Percentiles rank a stretch among this genome's conserved stretches.
Conservation (phyloP, 2,888 invertebrate genomes). For the Caenorhabditis sp. region DNA sequence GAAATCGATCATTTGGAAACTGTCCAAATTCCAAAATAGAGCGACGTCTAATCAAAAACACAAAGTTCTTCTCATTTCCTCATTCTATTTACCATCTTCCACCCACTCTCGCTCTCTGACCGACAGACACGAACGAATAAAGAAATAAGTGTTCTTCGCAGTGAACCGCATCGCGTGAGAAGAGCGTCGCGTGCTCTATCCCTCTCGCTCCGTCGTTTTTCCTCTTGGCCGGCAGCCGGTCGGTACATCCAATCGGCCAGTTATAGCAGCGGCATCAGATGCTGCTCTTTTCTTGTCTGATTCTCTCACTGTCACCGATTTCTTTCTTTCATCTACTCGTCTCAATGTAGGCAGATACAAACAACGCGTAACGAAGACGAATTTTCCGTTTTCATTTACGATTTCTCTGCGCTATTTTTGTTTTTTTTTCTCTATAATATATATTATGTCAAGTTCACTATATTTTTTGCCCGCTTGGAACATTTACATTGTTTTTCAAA, state of each 20-base stretch:
- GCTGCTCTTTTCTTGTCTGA: constrained; percentile 42
- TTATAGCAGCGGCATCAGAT: constrained; percentile 28
- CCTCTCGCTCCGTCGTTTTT: too few species aligned
- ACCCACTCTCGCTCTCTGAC: not conserved
- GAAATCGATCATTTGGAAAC: not conserved
- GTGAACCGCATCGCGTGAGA: constrained; percentile 37
- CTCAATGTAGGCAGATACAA: too few species aligned
- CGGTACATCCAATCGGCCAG: constrained; percentile 21
- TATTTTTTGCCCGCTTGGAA: not conserved
- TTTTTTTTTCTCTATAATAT: constrained; percentile 12
- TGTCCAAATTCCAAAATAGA: constrained; percentile 1
- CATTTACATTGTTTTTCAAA: not conserved
- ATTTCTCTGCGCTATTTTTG: constrained; percentile 10
- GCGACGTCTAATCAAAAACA: not conserved
- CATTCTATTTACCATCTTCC: not conserved
- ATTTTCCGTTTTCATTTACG: constrained; percentile 1
- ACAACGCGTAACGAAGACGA: not conserved
- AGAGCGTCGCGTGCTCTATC: constrained; percentile 34
- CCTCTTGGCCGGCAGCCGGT: constrained; percentile 22
- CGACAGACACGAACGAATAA: not conserved
- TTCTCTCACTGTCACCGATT: constrained; percentile 18
- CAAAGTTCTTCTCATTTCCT: not conserved
- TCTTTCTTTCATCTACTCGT: constrained; percentile 4
- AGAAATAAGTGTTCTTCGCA: constrained; percentile 20
- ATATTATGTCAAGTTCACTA: constrained; percentile 18